phyloP scores from a whole-genome alignment of 2,888 invertebrate genomes.

The Diachrysia chrysitis region DNA sequence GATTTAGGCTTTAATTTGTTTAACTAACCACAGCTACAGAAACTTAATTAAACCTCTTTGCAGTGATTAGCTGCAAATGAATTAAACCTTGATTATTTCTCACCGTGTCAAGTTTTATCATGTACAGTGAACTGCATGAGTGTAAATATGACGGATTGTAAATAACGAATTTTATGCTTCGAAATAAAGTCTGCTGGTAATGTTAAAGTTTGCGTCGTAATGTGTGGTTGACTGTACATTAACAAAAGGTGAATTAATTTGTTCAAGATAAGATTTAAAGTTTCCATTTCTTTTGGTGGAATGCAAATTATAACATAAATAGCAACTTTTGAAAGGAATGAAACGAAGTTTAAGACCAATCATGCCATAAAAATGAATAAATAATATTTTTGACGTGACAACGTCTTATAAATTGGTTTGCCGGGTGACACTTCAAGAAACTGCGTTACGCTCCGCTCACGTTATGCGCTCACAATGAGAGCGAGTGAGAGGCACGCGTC shows the following conservation, averaged over 20 bases:
- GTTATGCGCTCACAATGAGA: too few species aligned
- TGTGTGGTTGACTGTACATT: neutral
- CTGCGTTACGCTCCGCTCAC: too few species aligned
- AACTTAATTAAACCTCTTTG: slow-evolving; percentile 53
- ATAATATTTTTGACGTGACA: too few species aligned
- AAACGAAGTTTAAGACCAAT: too few species aligned
- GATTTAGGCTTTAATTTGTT: slow-evolving; percentile 35
- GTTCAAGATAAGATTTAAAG: neutral
- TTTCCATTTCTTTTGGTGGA: neutral
- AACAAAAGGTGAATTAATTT: neutral
- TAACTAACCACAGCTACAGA: slow-evolving; percentile 32
- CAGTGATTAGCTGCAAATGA: slow-evolving; percentile 42
- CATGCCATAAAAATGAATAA: too few species aligned
- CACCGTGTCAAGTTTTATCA: slow-evolving; percentile 31
- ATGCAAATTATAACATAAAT: neutral
- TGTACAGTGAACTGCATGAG: neutral
- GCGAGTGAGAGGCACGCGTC: too few species aligned
- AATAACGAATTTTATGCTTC: neutral
- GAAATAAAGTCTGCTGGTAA: neutral
- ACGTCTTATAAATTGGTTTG: too few species aligned
- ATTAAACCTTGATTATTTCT: slow-evolving; percentile 41
- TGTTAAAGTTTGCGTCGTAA: neutral
- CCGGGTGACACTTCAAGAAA: too few species aligned
- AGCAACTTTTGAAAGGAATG: neutral
- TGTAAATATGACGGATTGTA: neutral